Percentiles rank a stretch among this genome's conserved stretches.
Conservation (phyloP, 92 coral and sea anemone genomes). For the Phymanthus crucifer region DNA sequence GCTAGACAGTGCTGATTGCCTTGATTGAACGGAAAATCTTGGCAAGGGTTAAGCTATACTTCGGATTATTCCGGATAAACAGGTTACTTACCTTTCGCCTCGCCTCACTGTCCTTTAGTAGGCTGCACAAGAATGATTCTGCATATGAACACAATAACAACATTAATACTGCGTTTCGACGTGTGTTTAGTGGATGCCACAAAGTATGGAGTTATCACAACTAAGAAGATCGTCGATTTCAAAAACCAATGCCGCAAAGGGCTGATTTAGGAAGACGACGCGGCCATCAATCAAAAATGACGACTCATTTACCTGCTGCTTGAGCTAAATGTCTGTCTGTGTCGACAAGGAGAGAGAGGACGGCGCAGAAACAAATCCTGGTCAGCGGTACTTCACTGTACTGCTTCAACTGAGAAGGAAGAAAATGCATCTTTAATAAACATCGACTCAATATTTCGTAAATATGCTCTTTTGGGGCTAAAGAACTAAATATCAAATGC, state of each 20-base stretch:
- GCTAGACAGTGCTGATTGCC: no score
- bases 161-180: neutral
- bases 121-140: slow-evolving; percentile 71
- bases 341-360: slow-evolving; percentile 63
- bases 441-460: no score
- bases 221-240: no score
- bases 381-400: slow-evolving; percentile 80
- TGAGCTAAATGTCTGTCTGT: slow-evolving; percentile 65
- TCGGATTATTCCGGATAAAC: neutral
- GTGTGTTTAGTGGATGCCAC: neutral
- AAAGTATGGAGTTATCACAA: neutral
- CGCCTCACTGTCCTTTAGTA: slow-evolving; percentile 72
- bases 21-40: no score
- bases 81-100: slow-evolving; percentile 62
- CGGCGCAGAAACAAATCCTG: slow-evolving; percentile 73
- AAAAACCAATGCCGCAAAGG: no score
- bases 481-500: no score
- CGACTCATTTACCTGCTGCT: slow-evolving; percentile 65
- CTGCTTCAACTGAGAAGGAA: slow-evolving; percentile 65
- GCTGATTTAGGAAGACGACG: no score
- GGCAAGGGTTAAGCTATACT: neutral
- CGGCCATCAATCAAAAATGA: no score
- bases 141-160: slow-evolving; percentile 6
- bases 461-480: no score
- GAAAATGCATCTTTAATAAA: no score